Evolutionary conservation across 2,797 vertebrate genomes (phyloP).

Genomic region (Gadopsis marmoratus): DNA sequence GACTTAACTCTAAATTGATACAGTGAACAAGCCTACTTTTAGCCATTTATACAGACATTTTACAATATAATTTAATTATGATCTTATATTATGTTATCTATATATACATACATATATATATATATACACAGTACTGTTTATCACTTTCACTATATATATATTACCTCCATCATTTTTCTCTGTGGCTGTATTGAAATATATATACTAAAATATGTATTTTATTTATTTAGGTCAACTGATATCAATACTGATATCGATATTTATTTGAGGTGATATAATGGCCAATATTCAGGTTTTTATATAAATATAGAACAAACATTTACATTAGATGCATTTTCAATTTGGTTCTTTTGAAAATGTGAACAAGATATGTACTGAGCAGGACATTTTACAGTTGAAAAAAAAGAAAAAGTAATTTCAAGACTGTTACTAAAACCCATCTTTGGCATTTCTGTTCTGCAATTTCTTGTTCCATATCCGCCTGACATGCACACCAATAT

Average conservation of each 20-base stretch:
- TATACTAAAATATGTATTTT: too few species aligned
- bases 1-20: too few species aligned
- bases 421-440: background rate
- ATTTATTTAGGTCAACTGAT: too few species aligned
- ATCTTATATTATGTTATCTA: background rate
- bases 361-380: background rate
- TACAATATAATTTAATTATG: background rate
- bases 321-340: background rate
- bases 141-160: background rate
- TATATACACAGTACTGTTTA: background rate
- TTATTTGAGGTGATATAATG: background rate
- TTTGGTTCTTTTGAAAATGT: background rate
- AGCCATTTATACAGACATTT: background rate
- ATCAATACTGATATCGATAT: background rate
- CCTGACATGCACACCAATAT: background rate
- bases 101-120: too few species aligned
- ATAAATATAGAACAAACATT: background rate
- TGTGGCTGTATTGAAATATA: background rate
- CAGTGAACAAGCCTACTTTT: background rate
- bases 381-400: background rate
- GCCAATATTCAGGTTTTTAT: slow-evolving; percentile 4
- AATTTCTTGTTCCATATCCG: background rate
- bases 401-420: background rate
- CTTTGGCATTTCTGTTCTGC: background rate
- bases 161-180: background rate